Base-by-base conservation (phyloP, 2,888 invertebrate genomes). In the Hypomecis atomaria region DNA sequence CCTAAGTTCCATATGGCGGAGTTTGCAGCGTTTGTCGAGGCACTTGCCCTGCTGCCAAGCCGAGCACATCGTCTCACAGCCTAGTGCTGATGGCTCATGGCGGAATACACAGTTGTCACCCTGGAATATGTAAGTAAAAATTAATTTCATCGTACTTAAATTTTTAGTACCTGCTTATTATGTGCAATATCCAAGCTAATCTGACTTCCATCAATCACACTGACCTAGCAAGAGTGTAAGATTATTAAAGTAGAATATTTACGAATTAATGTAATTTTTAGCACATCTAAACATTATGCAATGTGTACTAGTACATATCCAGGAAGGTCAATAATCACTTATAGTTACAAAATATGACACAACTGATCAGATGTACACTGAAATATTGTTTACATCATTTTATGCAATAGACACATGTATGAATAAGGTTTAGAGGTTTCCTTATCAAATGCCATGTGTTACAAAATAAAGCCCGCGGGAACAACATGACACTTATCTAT, bases 21-120 rank as follows among this genome's bases (percentile, higher is more conserved):
- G 95, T 83, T 95, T 96, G 88, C 98, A 98, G 75, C 95, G 94
- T 77, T 95, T 94, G 79, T 96, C 95, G 44, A 94, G 90, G 83
- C 98, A 98, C 83, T 95, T 95, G 73, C 97, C 97, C 84, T 96
- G 95, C 83, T 96, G 95, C 97, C 97, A 98, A 71, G 95, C 95
- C 8, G 94, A 89, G 86, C 97, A 98, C 86, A 96, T 95, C 1
- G 95, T 95, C 92, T 97, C 97, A 82, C 96, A 96, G 44, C 96
- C 97, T 77, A 96, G 93, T 9, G 97, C 97, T 62, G 95, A 94
- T 59, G 96, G 96, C 87, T 97, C 97, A 93, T 98, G 98, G 71
- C 98, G 95, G 87, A 96, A 98, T 65, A 95, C 95, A 89, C 97
- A 98, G 77, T 91, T 94, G 76, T 96, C 95, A 67, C 97, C 97